Base-by-base conservation (phyloP, 2,113 vertebrate genomes). In the Emberiza fucata region DNA sequence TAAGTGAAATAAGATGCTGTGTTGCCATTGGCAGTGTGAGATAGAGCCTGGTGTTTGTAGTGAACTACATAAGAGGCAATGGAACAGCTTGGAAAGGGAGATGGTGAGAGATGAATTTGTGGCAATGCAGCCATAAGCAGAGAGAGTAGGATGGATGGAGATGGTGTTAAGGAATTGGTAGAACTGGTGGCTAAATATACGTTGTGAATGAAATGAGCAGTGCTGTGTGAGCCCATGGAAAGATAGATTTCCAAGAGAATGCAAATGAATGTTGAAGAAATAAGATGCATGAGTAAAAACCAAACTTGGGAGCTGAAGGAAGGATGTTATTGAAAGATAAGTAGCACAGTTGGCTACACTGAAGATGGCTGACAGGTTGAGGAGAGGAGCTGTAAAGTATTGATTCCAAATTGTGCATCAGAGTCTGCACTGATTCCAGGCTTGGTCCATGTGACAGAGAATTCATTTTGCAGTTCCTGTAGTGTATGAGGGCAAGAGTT, bases 41-140 rank as follows among this genome's bases (percentile, higher is more conserved):
- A 44, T 23, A 5, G 0, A 81, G 39, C 9, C 2, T 1, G 1
- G 5, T 44, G 40, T 51, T 59, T 42, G 0, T 14, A 68, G 33
- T 39, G 82, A 69, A 0, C 27, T 28, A 0, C 17, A 33, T 20
- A n/a, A 63, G 24, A 70, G 73, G 28, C 39, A 59, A 3, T 2
- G 5, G 65, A 90, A 73, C 4, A 31, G 51, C 75, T 87, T 14
- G 40, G 42, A 50, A 81, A 25, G 47, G 33, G 45, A 48, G 69
- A 51, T 47, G 60, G 51, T 33, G 39, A 88, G 61, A 33, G 15
- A 14, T 1, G 48, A 47, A 53, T 56, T 44, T 53, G 76, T 72
- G 68, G 21, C 6, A 12, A 35, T 68, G 21, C 8, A 60, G 64
- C 82, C 14, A 3, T 51, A 56, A 82, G 66, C 60, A 80, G 31